phyloP scores from a whole-genome alignment of 2,888 invertebrate genomes.

The Amblyjoppa proteus region DNA sequence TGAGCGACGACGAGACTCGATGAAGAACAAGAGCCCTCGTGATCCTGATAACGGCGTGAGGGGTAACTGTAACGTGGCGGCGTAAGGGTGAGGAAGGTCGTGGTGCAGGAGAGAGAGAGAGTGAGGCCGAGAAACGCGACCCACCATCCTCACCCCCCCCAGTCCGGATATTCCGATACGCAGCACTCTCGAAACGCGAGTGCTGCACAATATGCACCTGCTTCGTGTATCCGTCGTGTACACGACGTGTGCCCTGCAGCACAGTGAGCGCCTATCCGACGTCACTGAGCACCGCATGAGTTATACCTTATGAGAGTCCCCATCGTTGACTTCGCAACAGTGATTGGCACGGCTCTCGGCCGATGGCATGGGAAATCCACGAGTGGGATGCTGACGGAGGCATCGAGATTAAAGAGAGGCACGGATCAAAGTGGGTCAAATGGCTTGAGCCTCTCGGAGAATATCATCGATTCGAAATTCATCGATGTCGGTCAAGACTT shows the following conservation, averaged over 20 bases:
- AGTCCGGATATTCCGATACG: constrained; percentile 18
- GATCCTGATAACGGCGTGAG: constrained; percentile 58
- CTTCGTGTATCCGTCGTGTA: not conserved
- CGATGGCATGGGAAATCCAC: not conserved
- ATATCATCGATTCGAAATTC: not conserved
- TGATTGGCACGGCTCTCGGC: not conserved
- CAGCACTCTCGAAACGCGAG: not conserved
- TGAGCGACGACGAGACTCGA: constrained; percentile 33
- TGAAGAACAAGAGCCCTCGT: constrained; percentile 56
- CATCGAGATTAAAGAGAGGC: not conserved
- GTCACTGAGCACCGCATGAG: not conserved
- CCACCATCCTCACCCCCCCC: not conserved
- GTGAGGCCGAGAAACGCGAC: not conserved
- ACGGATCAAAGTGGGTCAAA: constrained; percentile 4
- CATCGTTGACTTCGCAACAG: not conserved
- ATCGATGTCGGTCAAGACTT: not conserved
- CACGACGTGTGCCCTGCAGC: not conserved
- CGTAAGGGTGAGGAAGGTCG: not conserved
- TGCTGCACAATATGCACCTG: not conserved
- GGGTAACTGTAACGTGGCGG: constrained; percentile 32
- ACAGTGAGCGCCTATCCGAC: not conserved
- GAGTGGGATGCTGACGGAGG: not conserved
- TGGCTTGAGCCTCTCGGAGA: not conserved
- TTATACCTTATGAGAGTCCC: not conserved
- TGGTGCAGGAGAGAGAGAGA: not conserved